Evolutionary conservation across 2,797 vertebrate genomes (phyloP), one percentile per base, ranked within the genome.

Genomic region (Coracias cyanogaster): DNA sequence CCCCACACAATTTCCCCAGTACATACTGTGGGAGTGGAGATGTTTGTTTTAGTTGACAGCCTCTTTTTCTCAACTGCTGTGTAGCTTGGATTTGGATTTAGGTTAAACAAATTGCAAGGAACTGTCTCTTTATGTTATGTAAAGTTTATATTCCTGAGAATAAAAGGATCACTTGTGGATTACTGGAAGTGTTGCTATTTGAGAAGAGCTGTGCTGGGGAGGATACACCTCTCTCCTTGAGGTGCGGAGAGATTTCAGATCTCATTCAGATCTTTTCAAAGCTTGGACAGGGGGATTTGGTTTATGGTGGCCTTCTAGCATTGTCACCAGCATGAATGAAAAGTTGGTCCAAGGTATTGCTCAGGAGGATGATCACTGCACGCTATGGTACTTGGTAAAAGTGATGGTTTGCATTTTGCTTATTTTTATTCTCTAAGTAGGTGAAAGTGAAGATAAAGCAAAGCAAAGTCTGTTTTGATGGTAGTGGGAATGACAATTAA

Each of bases 21-120:
- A 48, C 33, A 11, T n/a, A 3, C 54, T 29, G 52, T 72, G 87
- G 58, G 79, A 74, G 37, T 82, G 74, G 45, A 70, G 24, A 10
- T 94, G 93, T 89, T 96, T 97, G 77, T 76, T 93, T 82, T 89
- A 85, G 64, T 54, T 95, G 92, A 85, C 86, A 87, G 13, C 52
- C 61, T 62, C 88, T 94, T 93, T 77, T 85, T 39, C 76, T 62
- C 72, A 25, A 81, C 58, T 25, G 17, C 22, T 0, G 2, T 48
- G 15, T 73, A 60, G 67, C 48, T 86, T 82, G 83, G 66, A n/a
- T 89, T 93, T 91, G 88, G 64, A 46, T 94, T 93, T 74, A 10
- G 20, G 41, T 87, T 95, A 86, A 96, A 77, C 71, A 93, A 93
- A 91, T 91, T 15, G 12, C 66, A 66, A 64, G 33, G 39, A 79